phyloP scores from a whole-genome alignment of 2,113 vertebrate species.

The Xiphophorus hellerii region DNA sequence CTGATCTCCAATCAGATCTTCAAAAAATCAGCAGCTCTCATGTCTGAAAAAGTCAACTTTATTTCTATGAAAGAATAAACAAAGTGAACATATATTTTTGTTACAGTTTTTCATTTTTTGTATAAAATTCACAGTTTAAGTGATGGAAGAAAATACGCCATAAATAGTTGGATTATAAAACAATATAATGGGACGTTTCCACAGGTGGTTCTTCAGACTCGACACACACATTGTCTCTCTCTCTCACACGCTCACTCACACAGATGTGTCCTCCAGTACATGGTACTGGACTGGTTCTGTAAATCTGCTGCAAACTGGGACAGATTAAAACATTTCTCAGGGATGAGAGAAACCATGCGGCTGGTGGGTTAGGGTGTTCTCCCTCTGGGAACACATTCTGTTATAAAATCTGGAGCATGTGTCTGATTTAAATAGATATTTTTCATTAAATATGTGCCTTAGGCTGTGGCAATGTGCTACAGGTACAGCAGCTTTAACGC shows the following conservation, averaged over 20 bases:
- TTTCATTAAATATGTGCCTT: background rate
- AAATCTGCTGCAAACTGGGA: conserved; percentile 1
- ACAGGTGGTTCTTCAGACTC: background rate
- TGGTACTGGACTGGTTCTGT: background rate
- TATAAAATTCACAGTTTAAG: conserved; percentile 80
- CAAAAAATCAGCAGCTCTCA: background rate
- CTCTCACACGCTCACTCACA: background rate
- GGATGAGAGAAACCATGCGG: background rate
- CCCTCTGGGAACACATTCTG: background rate
- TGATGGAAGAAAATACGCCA: conserved; percentile 53
- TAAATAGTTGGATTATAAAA: conserved; percentile 65
- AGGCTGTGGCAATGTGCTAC: background rate
- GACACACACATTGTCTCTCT: background rate
- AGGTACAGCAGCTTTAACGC: background rate
- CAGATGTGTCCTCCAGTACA: conserved; percentile 12
- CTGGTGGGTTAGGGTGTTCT: background rate
- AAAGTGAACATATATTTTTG: conserved; percentile 45
- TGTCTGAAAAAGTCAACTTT: conserved; percentile 69
- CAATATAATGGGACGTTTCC: background rate
- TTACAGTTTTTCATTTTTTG: conserved; percentile 31
- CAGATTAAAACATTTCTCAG: background rate
- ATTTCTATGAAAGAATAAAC: conserved; percentile 67
- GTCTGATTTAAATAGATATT: background rate
- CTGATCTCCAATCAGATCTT: background rate
- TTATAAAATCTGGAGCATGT: background rate